These are phyloP conservation scores for Adelphocoris suturalis DNA, from an alignment of 2,888 invertebrate genomes.

Conservation along the genomic window DNA sequence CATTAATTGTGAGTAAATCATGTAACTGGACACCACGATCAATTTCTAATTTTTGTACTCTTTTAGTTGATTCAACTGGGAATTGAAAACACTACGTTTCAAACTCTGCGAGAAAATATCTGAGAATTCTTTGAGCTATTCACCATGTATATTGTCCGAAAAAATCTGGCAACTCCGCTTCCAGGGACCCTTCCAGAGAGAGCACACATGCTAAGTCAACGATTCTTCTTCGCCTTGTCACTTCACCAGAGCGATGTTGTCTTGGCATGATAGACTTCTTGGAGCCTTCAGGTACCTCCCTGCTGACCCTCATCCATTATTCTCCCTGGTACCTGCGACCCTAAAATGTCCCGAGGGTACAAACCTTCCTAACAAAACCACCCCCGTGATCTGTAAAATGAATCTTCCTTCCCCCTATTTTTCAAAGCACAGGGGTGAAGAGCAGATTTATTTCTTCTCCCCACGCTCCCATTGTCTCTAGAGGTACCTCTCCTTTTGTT, in stretches of 20 bases:
- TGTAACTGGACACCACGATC: no score
- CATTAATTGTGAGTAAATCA: no score
- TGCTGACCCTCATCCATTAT: background rate
- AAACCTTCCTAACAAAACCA: slow-evolving; percentile 10
- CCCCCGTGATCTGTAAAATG: slow-evolving; percentile 34
- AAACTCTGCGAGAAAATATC: no score
- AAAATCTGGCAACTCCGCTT: no score
- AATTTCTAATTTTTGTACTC: no score
- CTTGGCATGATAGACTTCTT: background rate
- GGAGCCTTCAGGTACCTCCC: slow-evolving; percentile 47
- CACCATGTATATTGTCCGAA: no score
- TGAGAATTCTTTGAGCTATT: no score
- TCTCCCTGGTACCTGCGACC: slow-evolving; percentile 26
- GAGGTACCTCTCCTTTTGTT: background rate
- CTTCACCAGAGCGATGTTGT: background rate
- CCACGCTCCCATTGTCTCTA: slow-evolving; percentile 34
- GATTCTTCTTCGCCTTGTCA: no score
- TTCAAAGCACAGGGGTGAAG: background rate
- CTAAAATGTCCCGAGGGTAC: slow-evolving; percentile 14
- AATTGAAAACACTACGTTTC: no score
- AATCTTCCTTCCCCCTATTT: slow-evolving; percentile 1
- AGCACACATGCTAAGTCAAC: no score
- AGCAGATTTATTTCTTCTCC: slow-evolving; percentile 31
- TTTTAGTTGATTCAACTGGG: no score
- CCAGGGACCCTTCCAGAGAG: no score